Evolutionary conservation across 1,140 invertebrate species (phyloP).

Genomic region (Drosophila trapezifrons): DNA sequence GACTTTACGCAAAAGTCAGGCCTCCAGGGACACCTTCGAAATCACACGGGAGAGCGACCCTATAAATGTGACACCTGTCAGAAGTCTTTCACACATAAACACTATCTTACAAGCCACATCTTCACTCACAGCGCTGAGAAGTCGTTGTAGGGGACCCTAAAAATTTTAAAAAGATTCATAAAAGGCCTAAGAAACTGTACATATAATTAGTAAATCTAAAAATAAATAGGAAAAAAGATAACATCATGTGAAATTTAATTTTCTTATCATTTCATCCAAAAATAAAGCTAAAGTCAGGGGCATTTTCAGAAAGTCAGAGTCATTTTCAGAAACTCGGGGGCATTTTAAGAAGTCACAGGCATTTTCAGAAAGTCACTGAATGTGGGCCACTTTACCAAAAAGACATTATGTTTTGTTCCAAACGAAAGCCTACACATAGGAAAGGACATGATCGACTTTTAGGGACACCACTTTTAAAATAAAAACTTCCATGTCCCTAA

Average conservation of each 20-base stretch:
- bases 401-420: too few species aligned
- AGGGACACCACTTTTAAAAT: too few species aligned
- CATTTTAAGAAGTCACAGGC: too few species aligned
- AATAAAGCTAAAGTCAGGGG: too few species aligned
- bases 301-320: too few species aligned
- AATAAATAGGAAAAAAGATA: background rate
- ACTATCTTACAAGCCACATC: background rate
- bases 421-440: too few species aligned
- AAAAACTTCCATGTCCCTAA: too few species aligned
- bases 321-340: too few species aligned
- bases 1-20: background rate
- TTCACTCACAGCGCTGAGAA: background rate
- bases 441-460: too few species aligned
- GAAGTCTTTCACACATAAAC: background rate
- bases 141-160: background rate
- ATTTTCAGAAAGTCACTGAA: too few species aligned
- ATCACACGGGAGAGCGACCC: background rate
- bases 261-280: too few species aligned
- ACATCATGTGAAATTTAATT: background rate
- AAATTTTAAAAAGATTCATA: background rate
- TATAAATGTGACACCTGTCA: conserved; percentile 1
- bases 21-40: background rate
- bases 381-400: too few species aligned
- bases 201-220: background rate
- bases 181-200: background rate